phyloP scores from a whole-genome alignment of 1,140 invertebrate genomes.

The Lepidurus couesii region DNA sequence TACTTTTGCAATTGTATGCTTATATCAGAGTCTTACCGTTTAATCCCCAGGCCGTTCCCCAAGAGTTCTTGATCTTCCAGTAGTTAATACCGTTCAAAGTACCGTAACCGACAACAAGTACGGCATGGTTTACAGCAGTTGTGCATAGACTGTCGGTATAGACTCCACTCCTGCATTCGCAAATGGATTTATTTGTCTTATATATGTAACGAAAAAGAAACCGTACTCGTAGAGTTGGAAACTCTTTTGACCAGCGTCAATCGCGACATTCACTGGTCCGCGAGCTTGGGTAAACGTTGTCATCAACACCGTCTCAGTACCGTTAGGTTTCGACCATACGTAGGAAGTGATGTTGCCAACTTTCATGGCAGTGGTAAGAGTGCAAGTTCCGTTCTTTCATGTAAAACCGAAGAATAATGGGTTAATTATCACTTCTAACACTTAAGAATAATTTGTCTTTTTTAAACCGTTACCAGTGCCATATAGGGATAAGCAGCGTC shows the following conservation, averaged over 20 bases:
- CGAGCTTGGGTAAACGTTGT: neutral
- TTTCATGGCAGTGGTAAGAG: neutral
- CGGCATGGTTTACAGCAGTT: conserved; percentile 45
- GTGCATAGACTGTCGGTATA: conserved; percentile 40
- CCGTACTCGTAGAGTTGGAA: neutral
- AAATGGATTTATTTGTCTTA: neutral
- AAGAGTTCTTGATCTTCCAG: conserved; percentile 51
- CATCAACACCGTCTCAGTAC: neutral
- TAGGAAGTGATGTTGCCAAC: neutral
- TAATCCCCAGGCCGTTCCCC: conserved; percentile 48
- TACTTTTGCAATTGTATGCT: no score
- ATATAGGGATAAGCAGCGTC: conserved; percentile 31
- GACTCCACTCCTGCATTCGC: conserved; percentile 38
- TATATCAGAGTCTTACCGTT: conserved; percentile 48
- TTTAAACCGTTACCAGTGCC: conserved; percentile 35
- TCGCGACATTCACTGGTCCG: neutral
- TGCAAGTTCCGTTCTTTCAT: neutral
- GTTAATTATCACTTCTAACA: neutral
- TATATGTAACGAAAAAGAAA: conserved; percentile 38
- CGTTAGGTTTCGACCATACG: neutral
- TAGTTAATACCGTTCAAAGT: conserved; percentile 48
- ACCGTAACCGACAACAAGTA: conserved; percentile 50
- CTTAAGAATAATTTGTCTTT: neutral
- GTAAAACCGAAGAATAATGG: neutral
- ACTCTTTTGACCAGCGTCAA: neutral